Conservation (phyloP, 2,797 vertebrate species). For the Aulostomus chinensis region DNA sequence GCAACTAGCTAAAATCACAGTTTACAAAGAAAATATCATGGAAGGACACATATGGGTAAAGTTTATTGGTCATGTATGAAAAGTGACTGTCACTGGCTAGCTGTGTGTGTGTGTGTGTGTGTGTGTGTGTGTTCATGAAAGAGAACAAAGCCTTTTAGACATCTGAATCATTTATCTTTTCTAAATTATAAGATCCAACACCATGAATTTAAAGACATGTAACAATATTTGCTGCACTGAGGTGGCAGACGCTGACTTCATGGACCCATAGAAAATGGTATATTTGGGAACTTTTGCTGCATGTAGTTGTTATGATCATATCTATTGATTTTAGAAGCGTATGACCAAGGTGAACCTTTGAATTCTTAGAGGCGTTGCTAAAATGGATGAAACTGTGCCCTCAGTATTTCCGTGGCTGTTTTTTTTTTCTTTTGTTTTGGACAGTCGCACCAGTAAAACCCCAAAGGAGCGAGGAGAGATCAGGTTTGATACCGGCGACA, state of each 20-base stretch:
- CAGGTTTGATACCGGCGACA: too few species aligned
- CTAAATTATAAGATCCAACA: slow-evolving; percentile 32
- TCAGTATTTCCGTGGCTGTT: too few species aligned
- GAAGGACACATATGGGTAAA: slow-evolving; percentile 74
- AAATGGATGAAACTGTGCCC: too few species aligned
- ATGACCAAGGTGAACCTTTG: too few species aligned
- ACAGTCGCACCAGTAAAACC: too few species aligned
- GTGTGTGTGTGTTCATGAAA: slow-evolving; percentile 10
- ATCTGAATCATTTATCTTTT: slow-evolving; percentile 42
- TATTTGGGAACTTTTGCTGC: too few species aligned
- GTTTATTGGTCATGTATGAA: slow-evolving; percentile 88
- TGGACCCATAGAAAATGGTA: not conserved
- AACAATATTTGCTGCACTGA: slow-evolving; percentile 7
- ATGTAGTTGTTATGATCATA: too few species aligned
- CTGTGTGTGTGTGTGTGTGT: not conserved
- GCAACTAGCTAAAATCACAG: slow-evolving; percentile 85
- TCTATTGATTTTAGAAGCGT: too few species aligned
- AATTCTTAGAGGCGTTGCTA: too few species aligned
- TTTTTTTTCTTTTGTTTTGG: too few species aligned
- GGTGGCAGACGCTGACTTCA: not conserved
- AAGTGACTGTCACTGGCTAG: slow-evolving; percentile 77
- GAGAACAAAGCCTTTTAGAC: slow-evolving; percentile 55
- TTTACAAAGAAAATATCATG: slow-evolving; percentile 87
- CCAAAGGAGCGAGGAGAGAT: too few species aligned
- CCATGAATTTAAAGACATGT: slow-evolving; percentile 4